Evolutionary conservation across 1,140 invertebrate genomes (phyloP), one percentile per base, ranked within the genome.

Genomic region (Cydia splendana): DNA sequence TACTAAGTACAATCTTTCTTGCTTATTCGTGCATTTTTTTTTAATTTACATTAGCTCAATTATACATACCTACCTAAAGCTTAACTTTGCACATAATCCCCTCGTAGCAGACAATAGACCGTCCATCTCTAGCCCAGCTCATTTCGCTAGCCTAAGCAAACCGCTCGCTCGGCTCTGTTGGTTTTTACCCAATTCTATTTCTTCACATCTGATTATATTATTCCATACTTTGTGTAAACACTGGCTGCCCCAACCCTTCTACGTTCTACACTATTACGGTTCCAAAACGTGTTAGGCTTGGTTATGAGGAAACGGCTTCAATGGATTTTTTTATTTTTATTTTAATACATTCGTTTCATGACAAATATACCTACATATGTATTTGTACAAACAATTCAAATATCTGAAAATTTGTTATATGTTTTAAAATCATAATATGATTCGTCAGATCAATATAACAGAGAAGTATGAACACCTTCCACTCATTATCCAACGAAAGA

Each of bases 151-250:
- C 90, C 91, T 93, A 92, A 93, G 91, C 91, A 93, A 93, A 93
- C 85, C 87, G 80, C 82, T 88, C 81, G 86, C 42, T 30, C 12
- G 71, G 69, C 87, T 84, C 84, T 93, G 91, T 93, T 93, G 90
- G 82, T 93, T 93, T 93, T 93, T 92, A 87, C 82, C 73, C 82
- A 87, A 88, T 92, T 87, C 90, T 91, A 90, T 92, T 92, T 93
- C 91, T 93, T 93, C 91, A 92, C 89, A 90, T 89, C 90, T 91
- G 91, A 92, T 92, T 91, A 93, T 92, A 89, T 93, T 91, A 92
- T 92, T 91, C 85, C 84, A 92, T 91, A 92, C 90, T 93, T 93
- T 91, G 90, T 87, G 83, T 91, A 91, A 92, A 93, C 90, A 93
- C 91, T 91, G 85, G 87, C 75, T 81, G 74, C 84, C 81, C 85